Evolutionary conservation across 2,888 invertebrate species (phyloP).

Genomic region (Agrochola lychnidis): DNA sequence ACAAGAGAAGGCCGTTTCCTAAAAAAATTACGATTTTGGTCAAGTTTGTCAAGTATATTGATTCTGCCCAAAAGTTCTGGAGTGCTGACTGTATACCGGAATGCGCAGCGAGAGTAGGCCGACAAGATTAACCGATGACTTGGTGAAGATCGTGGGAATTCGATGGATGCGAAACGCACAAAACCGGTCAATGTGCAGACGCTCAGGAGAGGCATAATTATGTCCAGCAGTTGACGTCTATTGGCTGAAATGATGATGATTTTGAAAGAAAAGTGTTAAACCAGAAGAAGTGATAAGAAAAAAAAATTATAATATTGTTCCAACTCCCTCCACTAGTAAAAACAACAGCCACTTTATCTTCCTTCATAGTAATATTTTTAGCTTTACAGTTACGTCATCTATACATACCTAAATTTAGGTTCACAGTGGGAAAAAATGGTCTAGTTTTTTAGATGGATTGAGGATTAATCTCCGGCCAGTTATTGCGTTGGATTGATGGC

Average conservation of each 20-base stretch:
- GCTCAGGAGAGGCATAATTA: neutral
- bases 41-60: neutral
- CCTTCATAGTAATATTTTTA: neutral
- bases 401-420: neutral
- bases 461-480: constrained; percentile 28
- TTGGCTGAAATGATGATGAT: neutral
- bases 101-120: neutral
- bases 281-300: no score
- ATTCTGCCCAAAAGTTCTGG: neutral
- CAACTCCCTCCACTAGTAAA: neutral
- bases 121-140: neutral
- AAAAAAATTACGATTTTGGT: neutral
- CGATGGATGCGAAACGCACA: neutral
- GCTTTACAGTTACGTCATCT: neutral
- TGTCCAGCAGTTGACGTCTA: neutral
- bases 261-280: neutral
- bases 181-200: neutral
- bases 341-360: neutral
- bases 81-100: neutral
- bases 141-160: neutral
- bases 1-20: neutral
- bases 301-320: neutral
- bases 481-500: constrained; percentile 23
- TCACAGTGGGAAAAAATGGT: constrained; percentile 12
- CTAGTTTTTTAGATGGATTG: constrained; percentile 27